Evolutionary conservation across 2,797 vertebrate species (phyloP), one percentile per base, ranked within the genome.

Genomic region (Acanthurus leucopareius): DNA sequence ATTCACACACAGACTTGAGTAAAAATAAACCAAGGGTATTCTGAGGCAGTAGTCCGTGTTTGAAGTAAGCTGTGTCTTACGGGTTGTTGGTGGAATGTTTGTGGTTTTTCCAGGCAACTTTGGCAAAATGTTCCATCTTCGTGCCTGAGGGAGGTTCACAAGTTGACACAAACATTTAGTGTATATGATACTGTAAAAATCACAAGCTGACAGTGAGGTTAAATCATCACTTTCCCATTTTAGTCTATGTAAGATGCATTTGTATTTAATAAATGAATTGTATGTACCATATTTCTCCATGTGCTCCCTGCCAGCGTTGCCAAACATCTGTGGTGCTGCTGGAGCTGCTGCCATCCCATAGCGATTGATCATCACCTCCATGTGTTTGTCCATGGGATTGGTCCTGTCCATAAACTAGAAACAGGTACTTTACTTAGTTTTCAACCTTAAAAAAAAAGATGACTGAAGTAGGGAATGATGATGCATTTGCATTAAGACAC

Each of bases 91-190:
- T 93, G 47, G 98, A 99, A 95, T 99, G 98, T 54, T 96, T 97
- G 92, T 99, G 98, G 93, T 99, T 99, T 93, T 99, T 99, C 98
- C 97, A 98, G 16, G 97, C 98, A 85, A 99, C 97, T 96, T 98
- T 99, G 6, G 98, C 97, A 93, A 99, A 99, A 67, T 99, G 97
- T 89, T 99, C 97, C 48, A 91, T 87, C 91, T 96, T 98, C 53
- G 98, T 99, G 64, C 98, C 98, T 99, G 62, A 48, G 89, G 60
- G 83, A 88, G 28, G 73, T 60, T 32, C 5, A 73, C 49, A 85
- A 3, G 61, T 52, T 1, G 28, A 68, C 20, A 70, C 52, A 60
- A 49, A 73, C 14, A 49, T 49, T 45, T 17, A 25, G 2, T 42
- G 15, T 47, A 8, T 5, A 47, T 40, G 5, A 38, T 8, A 44